These are phyloP conservation scores for Danio choprae DNA, from an alignment of 2,797 vertebrate species.

Conservation along the genomic window DNA sequence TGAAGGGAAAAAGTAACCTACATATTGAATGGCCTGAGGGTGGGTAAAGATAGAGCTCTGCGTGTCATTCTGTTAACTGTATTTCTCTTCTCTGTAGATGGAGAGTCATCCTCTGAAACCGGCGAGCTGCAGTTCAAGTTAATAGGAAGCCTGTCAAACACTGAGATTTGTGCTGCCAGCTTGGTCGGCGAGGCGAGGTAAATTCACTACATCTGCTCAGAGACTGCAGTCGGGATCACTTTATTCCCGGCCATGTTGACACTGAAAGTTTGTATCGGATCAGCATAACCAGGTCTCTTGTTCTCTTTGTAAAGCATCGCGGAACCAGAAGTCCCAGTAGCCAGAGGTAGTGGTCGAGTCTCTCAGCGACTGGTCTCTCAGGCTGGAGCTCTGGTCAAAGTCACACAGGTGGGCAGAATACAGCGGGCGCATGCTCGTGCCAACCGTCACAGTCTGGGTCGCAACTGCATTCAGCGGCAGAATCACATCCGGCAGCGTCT, in stretches of 20 bases:
- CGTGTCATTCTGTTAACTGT: background rate
- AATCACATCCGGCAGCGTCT: slow-evolving; percentile 82
- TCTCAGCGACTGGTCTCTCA: slow-evolving; percentile 64
- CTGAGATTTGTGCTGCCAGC: slow-evolving; percentile 32
- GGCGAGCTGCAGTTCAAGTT: slow-evolving; percentile 15
- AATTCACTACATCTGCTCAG: slow-evolving; percentile 13
- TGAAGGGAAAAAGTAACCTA: too few species aligned
- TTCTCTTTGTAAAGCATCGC: slow-evolving; percentile 69
- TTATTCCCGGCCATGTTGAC: background rate
- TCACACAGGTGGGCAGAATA: slow-evolving; percentile 75
- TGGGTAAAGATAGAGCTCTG: background rate
- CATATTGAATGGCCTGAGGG: too few species aligned
- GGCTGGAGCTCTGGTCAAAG: slow-evolving; percentile 78
- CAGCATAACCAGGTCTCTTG: background rate
- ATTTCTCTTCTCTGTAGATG: slow-evolving; percentile 14
- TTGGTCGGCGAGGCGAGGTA: slow-evolving; percentile 33
- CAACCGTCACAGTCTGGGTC: slow-evolving; percentile 76
- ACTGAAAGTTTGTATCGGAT: background rate
- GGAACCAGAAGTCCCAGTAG: slow-evolving; percentile 66
- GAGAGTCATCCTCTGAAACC: slow-evolving; percentile 34
- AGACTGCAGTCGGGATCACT: background rate
- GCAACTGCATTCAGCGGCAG: slow-evolving; percentile 85
- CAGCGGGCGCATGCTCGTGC: slow-evolving; percentile 81
- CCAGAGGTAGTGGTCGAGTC: slow-evolving; percentile 62
- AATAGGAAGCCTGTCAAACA: slow-evolving; percentile 28